Base-by-base conservation (phyloP, 2,888 invertebrate genomes). In the Colletes collaris region DNA sequence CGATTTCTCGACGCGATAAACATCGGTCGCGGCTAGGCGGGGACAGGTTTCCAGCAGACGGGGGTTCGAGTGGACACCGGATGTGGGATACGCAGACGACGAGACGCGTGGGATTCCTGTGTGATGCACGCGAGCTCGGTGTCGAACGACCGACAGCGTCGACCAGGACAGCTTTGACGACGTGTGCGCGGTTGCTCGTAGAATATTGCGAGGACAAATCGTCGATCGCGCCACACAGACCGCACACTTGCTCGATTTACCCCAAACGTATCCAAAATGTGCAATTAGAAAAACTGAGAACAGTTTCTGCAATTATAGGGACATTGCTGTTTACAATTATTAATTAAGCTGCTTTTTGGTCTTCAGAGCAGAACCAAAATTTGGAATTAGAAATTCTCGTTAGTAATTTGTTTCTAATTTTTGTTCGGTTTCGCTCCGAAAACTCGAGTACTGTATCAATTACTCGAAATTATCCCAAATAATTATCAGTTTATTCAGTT, bases 71-170 rank as follows among this genome's bases (percentile, higher is more conserved):
- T 69, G 85, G 81, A 80, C 88, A 89, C 89, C 90, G 90, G 90
- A 90, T 90, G 90, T 88, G 88, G 89, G 84, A 90, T 88, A 90
- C 81, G 83, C 79, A 83, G 87, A 80, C 84, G 89, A 87, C 87
- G 87, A 89, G 89, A 89, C 88, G 89, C 89, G 89, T 89, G 89
- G 89, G 89, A 89, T 86, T 88, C 82, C 82, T 75, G 70, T 56
- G 62, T 16, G 81, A 64, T 75, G 79, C 84, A 77, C 82, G 79
- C 82, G 74, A 86, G 46, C 58, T 13, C n/a, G 16, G 62, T 27
- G 37, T 37, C 49, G 46, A 27, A 16, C 50, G 37, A 27, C 27
- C 27, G 27, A 27, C 27, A 27, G 27, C 27, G 27, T 27, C 27
- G 27, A 27, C 0, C 27, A 27, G 35, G 68, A 60, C 65, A 70